Percentiles rank a stretch among this genome's conserved stretches.
phyloP scores from a whole-genome alignment of 2,113 vertebrate genomes.

The Myotis yumanensis region DNA sequence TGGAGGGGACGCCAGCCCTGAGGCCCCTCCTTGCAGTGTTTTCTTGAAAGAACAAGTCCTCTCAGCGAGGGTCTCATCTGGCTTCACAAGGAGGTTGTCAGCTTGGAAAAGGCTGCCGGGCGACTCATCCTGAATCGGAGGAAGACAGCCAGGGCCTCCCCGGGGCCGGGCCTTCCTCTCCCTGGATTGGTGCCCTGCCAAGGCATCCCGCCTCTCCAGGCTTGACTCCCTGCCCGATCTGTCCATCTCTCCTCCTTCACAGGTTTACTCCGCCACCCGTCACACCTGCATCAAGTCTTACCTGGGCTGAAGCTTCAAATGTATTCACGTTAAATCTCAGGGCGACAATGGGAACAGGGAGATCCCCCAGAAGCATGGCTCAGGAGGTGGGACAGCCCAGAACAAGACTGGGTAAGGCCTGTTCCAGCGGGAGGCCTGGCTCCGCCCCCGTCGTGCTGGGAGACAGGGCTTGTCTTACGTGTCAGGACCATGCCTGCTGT shows the following conservation, averaged over 20 bases:
- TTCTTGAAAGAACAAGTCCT: not conserved
- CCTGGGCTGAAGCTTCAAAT: not conserved
- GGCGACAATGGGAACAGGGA: not conserved
- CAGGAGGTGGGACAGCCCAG: rapidly evolving
- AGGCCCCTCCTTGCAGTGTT: not conserved
- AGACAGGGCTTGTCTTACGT: not conserved
- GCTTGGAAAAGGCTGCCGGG: not conserved
- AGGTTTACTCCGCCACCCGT: not conserved
- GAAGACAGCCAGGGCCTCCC: not conserved
- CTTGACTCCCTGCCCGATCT: not conserved
- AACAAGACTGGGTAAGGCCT: not conserved
- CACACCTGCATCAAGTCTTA: not conserved
- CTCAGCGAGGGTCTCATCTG: not conserved
- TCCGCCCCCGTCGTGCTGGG: not conserved
- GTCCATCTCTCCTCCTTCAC: not conserved
- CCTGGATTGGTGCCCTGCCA: not conserved
- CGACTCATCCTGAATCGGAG: not conserved
- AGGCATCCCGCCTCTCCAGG: not conserved
- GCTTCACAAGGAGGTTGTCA: not conserved
- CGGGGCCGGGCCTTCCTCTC: not conserved
- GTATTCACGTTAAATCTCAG: too few relatives aligned
- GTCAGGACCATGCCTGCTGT: not conserved
- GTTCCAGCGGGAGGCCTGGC: not conserved
- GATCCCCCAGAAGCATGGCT: not conserved
- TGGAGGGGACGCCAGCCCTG: not conserved